Base-by-base conservation (phyloP, 2,113 vertebrate genomes). In the Dolichotis patagonum region DNA sequence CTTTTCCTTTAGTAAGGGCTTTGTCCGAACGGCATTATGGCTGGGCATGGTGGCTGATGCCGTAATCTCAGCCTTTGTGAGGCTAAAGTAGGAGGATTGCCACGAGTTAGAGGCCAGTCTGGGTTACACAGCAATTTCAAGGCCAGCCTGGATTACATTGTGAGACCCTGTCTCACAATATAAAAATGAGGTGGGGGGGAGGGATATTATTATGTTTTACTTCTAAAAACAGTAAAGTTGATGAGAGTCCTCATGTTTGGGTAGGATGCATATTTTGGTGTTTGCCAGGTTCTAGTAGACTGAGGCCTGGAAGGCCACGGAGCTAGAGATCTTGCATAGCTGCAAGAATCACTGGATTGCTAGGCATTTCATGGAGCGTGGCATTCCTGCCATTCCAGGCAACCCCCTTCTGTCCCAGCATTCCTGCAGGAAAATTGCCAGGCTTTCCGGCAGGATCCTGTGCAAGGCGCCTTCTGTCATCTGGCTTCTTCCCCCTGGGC, bases 321-420 rank as follows among this genome's bases (percentile, higher is more conserved):
- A 96, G 99, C 99, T 96, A 99, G 10, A 99, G 99, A 98, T 99
- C 99, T 99, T 99, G 99, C 99, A 99, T 99, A 96, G 99, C 99
- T 0, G 98, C 99, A 92, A 99, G 99, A 91, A 99, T 98, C 97
- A 99, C 99, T 9, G 99, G 99, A 94, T 99, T 99, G 93, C 99
- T 99, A 92, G 99, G 99, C 96, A 99, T 99, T 26, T 99, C 99
- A 81, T 99, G 99, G 3, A 99, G 98, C 71, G 99, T 7, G 99
- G 99, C 99, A 99, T 99, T 58, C 99, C 99, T 19, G 98, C 98
- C 98, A 99, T 99, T 89, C 98, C 99, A 49, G 98, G 96, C 98
- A 98, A 13, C 98, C 98, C 35, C 97, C 97, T 94, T 90, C 98
- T 94, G 96, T 96, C 85, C 97, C 98, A 38, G 97, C 87, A 97